phyloP scores from a whole-genome alignment of 2,797 vertebrate genomes.

The Danio kyathit region DNA sequence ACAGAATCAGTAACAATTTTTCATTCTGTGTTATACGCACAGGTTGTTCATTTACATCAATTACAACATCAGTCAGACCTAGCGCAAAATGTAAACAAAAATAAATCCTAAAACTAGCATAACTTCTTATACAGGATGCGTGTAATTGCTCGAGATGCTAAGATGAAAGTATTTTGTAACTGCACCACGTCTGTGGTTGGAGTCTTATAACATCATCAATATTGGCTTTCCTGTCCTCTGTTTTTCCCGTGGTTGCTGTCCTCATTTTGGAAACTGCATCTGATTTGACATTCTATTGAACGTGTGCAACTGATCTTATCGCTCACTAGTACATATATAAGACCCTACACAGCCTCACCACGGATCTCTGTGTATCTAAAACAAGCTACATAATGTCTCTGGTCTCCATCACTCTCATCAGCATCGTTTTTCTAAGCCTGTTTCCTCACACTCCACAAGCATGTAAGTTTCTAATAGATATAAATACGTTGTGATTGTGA shows the following conservation, averaged over 20 bases:
- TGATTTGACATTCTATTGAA: constrained; percentile 4
- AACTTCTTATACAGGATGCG: background rate
- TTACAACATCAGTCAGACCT: background rate
- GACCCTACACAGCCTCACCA: background rate
- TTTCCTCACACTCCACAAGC: constrained; percentile 57
- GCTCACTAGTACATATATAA: constrained; percentile 50
- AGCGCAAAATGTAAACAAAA: background rate
- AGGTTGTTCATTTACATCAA: background rate
- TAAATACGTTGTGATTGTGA: too few species aligned
- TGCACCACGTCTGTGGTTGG: constrained; percentile 31
- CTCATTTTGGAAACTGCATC: constrained; percentile 44
- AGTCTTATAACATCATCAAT: constrained; percentile 16
- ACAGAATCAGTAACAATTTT: background rate
- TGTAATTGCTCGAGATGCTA: background rate
- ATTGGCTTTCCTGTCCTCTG: constrained; percentile 55
- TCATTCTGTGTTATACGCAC: background rate
- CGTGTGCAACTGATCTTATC: background rate
- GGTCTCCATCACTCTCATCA: constrained; percentile 54
- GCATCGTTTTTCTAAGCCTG: constrained; percentile 62
- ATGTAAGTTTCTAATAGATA: constrained; percentile 66
- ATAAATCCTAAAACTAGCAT: background rate
- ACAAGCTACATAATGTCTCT: constrained; percentile 65
- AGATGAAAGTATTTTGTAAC: background rate
- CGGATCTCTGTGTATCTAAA: constrained; percentile 14
- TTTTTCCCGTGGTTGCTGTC: constrained; percentile 33